Evolutionary conservation across 2,113 vertebrate species (phyloP).

Genomic region (Saccopteryx leptura): DNA sequence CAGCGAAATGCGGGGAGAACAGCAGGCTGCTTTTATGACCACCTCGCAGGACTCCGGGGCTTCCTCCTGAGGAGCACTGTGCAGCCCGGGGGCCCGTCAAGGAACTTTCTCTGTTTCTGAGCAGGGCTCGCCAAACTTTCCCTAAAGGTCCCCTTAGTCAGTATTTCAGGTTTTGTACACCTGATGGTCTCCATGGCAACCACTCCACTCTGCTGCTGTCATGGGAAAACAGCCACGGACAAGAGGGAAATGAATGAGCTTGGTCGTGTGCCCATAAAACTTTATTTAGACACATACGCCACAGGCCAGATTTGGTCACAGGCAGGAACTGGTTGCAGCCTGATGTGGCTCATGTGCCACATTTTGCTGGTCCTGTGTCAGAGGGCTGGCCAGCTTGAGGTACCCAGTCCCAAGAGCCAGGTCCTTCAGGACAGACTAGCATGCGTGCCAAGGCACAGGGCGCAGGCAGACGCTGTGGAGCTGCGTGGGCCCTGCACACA

Average conservation of each 20-base stretch:
- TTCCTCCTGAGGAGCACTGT: not conserved
- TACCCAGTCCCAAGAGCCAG: not conserved
- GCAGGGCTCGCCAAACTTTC: not conserved
- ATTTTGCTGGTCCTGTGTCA: not conserved
- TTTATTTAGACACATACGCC: slow-evolving; percentile 29
- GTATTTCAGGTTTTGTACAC: not conserved
- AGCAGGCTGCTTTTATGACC: not conserved
- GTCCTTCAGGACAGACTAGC: not conserved
- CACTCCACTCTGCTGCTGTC: not conserved
- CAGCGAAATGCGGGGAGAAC: not conserved
- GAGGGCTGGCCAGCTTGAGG: not conserved
- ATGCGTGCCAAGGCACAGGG: not conserved
- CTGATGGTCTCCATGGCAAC: not conserved
- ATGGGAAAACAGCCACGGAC: not conserved
- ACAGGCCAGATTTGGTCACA: not conserved
- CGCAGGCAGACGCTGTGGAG: not conserved
- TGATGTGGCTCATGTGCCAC: not conserved
- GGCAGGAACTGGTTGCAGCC: not conserved
- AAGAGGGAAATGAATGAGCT: not conserved
- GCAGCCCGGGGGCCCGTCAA: not conserved
- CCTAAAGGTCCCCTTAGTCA: not conserved
- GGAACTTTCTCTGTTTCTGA: not conserved
- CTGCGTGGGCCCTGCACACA: not conserved
- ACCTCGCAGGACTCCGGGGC: not conserved
- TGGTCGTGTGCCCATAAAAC: slow-evolving; percentile 38